Evolutionary conservation across 23 tunicate genomes (phyloP).

Genomic region (Ascidia mentula): DNA sequence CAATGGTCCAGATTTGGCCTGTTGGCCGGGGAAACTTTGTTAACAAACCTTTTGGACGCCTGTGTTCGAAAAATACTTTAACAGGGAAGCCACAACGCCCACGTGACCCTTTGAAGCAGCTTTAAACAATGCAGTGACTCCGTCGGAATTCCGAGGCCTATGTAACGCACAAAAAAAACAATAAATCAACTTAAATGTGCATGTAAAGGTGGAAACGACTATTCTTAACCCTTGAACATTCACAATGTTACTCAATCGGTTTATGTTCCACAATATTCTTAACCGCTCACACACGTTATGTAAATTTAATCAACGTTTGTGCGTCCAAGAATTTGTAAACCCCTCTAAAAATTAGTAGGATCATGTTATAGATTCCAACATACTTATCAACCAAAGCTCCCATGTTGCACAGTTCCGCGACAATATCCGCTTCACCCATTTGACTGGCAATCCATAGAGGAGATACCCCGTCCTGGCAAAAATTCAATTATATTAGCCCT

Average conservation of each 20-base stretch:
- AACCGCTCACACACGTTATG: too few relatives aligned
- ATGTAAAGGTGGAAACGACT: too few relatives aligned
- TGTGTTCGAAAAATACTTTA: conserved; percentile 30
- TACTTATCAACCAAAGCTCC: conserved; percentile 63
- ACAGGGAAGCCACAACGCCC: conserved; percentile 11
- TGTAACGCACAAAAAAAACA: too few relatives aligned
- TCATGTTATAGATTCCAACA: not conserved
- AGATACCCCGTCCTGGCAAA: conserved; percentile 52
- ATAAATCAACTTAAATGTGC: too few relatives aligned
- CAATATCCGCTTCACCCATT: conserved; percentile 45
- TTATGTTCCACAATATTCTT: too few relatives aligned
- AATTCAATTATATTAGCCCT: too few relatives aligned
- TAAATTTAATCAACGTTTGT: too few relatives aligned
- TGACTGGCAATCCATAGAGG: conserved; percentile 85
- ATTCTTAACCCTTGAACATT: too few relatives aligned
- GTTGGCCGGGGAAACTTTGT: not conserved
- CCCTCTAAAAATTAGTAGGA: too few relatives aligned
- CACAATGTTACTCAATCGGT: too few relatives aligned
- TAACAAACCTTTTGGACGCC: conserved; percentile 39
- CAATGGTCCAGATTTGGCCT: too few relatives aligned
- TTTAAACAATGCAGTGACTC: conserved; percentile 65
- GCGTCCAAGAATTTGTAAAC: too few relatives aligned
- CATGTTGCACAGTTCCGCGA: conserved; percentile 20
- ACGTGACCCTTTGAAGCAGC: conserved; percentile 59
- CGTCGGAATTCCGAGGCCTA: conserved; percentile 50